Percentiles rank a stretch among this genome's conserved stretches.
Evolutionary conservation across 2,113 vertebrate species (phyloP).

Genomic region (Xiphophorus maculatus): DNA sequence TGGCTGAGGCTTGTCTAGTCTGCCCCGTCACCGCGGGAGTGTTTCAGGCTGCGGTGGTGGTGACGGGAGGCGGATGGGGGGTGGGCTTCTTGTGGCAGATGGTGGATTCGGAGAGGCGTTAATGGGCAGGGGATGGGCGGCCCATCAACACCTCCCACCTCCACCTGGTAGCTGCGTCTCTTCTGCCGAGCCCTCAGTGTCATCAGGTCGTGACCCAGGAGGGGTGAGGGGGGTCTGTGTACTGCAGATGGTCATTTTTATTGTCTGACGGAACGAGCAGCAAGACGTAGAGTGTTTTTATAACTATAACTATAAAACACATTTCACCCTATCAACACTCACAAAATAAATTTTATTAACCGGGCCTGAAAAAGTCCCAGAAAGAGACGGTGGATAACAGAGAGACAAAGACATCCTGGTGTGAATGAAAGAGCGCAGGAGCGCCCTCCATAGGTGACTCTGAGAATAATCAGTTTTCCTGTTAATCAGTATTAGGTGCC

Average conservation of each 20-base stretch:
- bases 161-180: slow-evolving; percentile 77
- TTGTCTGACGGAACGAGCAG: slow-evolving; percentile 20
- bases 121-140: slow-evolving; percentile 61
- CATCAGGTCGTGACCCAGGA: slow-evolving; percentile 64
- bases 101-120: slow-evolving; percentile 71
- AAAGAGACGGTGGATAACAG: slow-evolving; percentile 1
- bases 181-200: slow-evolving; percentile 47
- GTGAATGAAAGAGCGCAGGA: slow-evolving; percentile 46
- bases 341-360: neutral
- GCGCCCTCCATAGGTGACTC: slow-evolving; percentile 58
- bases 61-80: neutral
- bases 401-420: slow-evolving; percentile 3
- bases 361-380: neutral
- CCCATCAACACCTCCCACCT: slow-evolving; percentile 66
- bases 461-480: neutral
- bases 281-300: neutral
- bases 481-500: neutral
- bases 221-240: neutral
- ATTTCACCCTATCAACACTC: neutral
- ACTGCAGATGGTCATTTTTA: slow-evolving; percentile 75
- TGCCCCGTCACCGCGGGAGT: slow-evolving; percentile 62
- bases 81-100: slow-evolving; percentile 72
- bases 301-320: neutral
- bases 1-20: slow-evolving; percentile 60
- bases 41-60: neutral